A percentile compares a stretch with the other conserved stretches of the same genome.
Conservation (phyloP, 2,888 invertebrate genomes). For the Sarcophaga subvicina region DNA sequence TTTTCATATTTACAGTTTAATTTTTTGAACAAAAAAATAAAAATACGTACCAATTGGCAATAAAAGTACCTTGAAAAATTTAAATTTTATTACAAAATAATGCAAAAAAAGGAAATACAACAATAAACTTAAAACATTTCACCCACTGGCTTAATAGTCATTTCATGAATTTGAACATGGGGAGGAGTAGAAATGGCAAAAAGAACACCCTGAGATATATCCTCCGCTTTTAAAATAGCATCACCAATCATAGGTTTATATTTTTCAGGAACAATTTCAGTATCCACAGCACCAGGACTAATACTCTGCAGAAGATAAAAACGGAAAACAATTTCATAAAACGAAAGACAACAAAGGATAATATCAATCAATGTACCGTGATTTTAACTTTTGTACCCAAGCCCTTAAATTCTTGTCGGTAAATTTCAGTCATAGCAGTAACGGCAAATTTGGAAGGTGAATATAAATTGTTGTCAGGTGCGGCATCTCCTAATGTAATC, state of each 20-base stretch:
- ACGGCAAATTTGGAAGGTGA: slow-evolving; percentile 74
- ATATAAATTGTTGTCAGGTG: slow-evolving; percentile 69
- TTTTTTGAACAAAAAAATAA: too few relatives aligned
- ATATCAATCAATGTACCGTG: slow-evolving; percentile 57
- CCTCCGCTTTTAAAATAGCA: slow-evolving; percentile 72
- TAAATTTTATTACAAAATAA: background rate
- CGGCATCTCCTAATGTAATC: background rate
- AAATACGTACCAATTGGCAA: too few relatives aligned
- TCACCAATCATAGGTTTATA: slow-evolving; percentile 37
- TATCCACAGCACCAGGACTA: slow-evolving; percentile 75
- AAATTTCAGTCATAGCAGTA: slow-evolving; percentile 74
- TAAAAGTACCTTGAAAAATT: background rate
- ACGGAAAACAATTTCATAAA: background rate
- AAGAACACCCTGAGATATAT: slow-evolving; percentile 59
- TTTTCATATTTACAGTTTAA: too few relatives aligned
- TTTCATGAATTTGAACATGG: slow-evolving; percentile 67
- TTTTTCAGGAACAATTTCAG: slow-evolving; percentile 75
- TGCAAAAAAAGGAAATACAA: background rate
- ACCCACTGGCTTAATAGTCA: slow-evolving; percentile 76
- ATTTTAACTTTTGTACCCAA: slow-evolving; percentile 70
- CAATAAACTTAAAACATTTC: slow-evolving; percentile 71
- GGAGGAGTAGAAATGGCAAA: slow-evolving; percentile 63
- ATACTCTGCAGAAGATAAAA: slow-evolving; percentile 53
- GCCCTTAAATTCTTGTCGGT: slow-evolving; percentile 74
- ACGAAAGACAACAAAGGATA: background rate